These are phyloP conservation scores for Eilema depressum DNA, from an alignment of 2,888 invertebrate genomes.

Conservation along the genomic window DNA sequence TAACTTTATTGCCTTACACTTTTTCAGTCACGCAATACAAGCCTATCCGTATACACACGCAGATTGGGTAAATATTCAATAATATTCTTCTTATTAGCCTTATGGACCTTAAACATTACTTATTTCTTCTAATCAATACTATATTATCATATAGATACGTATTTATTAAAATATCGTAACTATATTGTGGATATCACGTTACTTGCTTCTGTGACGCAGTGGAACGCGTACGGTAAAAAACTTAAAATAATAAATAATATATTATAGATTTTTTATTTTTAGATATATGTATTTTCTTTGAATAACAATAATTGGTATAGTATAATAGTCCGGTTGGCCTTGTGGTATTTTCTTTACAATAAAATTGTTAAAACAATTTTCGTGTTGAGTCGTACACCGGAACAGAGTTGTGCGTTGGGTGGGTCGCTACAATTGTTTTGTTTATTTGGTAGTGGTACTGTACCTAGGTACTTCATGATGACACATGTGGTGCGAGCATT, in stretches of 20 bases:
- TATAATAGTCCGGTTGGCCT: not conserved
- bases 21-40: not conserved
- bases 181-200: slow-evolving; percentile 50
- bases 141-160: not conserved
- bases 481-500: slow-evolving; percentile 15
- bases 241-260: slow-evolving; percentile 18
- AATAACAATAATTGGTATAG: not conserved
- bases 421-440: slow-evolving; percentile 14
- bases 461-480: not conserved
- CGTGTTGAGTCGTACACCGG: slow-evolving; percentile 15
- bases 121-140: not conserved
- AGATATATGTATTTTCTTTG: not conserved
- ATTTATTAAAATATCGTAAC: not conserved
- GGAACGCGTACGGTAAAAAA: slow-evolving; percentile 38
- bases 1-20: not conserved
- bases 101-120: not conserved
- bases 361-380: slow-evolving; percentile 13
- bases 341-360: not conserved
- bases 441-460: not conserved
- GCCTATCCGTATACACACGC: not conserved
- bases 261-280: slow-evolving; percentile 8
- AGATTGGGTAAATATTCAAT: not conserved
- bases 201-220: slow-evolving; percentile 40
- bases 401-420: slow-evolving; percentile 1
- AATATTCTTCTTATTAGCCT: not conserved